These are phyloP conservation scores for Hozukius guyotensis DNA, from an alignment of 2,797 vertebrate genomes.

Conservation along the genomic window DNA sequence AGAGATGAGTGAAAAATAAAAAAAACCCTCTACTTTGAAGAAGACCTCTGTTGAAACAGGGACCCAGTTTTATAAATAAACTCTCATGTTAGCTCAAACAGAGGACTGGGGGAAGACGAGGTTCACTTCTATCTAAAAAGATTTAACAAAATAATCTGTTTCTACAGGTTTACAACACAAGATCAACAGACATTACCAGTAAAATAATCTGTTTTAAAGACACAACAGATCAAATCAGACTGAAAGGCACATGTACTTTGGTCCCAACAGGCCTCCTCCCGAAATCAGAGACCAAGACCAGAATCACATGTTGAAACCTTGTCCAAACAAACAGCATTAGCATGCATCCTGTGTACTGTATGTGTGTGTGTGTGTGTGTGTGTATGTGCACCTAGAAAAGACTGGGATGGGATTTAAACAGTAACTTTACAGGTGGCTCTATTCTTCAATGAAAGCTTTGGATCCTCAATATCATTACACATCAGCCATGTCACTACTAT, in stretches of 20 bases:
- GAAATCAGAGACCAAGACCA: constrained; percentile 85
- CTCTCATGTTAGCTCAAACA: background rate
- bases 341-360: constrained; percentile 57
- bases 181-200: constrained; percentile 14
- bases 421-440: background rate
- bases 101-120: background rate
- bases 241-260: constrained; percentile 97
- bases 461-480: background rate
- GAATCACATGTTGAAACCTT: constrained; percentile 74
- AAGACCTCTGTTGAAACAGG: background rate
- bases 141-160: constrained; percentile 26
- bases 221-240: constrained; percentile 85
- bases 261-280: constrained; percentile 91
- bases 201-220: constrained; percentile 76
- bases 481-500: constrained; percentile 11
- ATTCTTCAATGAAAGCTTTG: background rate
- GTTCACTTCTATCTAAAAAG: constrained; percentile 9
- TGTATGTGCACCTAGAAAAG: background rate
- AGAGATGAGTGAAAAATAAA: constrained; percentile 23
- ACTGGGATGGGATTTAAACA: constrained; percentile 3
- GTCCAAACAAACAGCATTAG: constrained; percentile 70
- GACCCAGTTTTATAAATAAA: background rate
- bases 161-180: constrained; percentile 37
- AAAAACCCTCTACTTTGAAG: background rate
- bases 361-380: constrained; percentile 18